A percentile compares a stretch with the other conserved stretches of the same genome.
Conservation (phyloP, 2,113 vertebrate genomes). For the Psilopsiagon aymara region DNA sequence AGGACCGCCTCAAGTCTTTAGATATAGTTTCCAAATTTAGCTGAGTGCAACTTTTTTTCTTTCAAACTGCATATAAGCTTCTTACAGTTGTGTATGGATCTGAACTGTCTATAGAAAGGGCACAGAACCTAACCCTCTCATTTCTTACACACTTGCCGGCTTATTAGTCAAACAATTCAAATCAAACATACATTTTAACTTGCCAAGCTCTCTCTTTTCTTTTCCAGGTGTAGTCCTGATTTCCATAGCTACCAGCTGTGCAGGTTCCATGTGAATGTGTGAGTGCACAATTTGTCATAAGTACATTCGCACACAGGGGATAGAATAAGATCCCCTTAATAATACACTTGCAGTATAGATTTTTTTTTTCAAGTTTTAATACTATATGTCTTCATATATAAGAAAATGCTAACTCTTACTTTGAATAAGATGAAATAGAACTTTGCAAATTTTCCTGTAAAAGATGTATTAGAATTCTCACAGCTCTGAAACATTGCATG, state of each 20-base stretch:
- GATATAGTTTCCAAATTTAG: neutral
- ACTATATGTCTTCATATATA: neutral
- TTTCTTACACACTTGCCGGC: neutral
- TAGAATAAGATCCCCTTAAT: neutral
- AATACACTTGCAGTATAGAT: neutral
- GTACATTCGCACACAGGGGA: accelerated
- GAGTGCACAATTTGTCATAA: neutral
- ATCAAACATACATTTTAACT: neutral
- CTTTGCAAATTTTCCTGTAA: neutral
- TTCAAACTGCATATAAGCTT: neutral
- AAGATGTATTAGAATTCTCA: neutral
- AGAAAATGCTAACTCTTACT: neutral
- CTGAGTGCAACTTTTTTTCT: neutral
- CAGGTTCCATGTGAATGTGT: neutral
- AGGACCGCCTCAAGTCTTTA: neutral
- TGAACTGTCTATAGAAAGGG: neutral
- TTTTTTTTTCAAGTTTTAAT: neutral
- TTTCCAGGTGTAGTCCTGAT: neutral
- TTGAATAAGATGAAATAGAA: neutral
- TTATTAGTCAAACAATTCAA: neutral
- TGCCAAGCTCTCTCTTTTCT: neutral
- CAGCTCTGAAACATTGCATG: neutral
- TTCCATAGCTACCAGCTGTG: neutral
- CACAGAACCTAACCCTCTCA: neutral
- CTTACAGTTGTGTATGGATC: neutral